Percentiles rank a stretch among this genome's conserved stretches.
Evolutionary conservation across 2,888 invertebrate species (phyloP).

Genomic region (Bembecia ichneumoniformis): DNA sequence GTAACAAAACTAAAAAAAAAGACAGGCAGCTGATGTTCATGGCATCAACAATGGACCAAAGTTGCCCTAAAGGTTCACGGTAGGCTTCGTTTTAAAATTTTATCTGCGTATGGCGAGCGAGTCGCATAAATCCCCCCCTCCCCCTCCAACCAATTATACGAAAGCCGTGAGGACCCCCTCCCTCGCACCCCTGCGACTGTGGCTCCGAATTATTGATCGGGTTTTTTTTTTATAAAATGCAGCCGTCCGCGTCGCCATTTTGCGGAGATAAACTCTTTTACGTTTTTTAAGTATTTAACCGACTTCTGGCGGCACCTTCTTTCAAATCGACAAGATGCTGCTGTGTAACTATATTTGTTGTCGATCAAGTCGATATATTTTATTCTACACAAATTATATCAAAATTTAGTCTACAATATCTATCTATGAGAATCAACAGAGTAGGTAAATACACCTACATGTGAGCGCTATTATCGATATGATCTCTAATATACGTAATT

Average conservation of each 20-base stretch:
- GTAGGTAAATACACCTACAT: too few species aligned
- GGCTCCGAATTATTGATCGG: constrained; percentile 57
- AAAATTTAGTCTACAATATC: too few species aligned
- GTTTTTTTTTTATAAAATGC: constrained; percentile 49
- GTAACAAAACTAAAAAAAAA: too few species aligned
- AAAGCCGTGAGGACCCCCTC: constrained; percentile 29
- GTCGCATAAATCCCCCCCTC: constrained; percentile 37
- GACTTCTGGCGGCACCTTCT: neutral
- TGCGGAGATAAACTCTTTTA: constrained; percentile 48
- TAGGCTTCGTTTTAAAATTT: constrained; percentile 21
- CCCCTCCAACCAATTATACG: constrained; percentile 50
- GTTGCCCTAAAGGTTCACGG: constrained; percentile 11
- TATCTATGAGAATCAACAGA: too few species aligned
- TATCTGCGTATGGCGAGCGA: constrained; percentile 23
- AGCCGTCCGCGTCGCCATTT: constrained; percentile 43
- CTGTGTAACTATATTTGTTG: too few species aligned
- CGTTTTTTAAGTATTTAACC: constrained; percentile 24
- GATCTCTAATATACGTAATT: too few species aligned
- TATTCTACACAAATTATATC: too few species aligned
- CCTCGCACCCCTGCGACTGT: constrained; percentile 22
- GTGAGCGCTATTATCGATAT: too few species aligned
- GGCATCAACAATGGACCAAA: neutral
- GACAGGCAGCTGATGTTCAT: too few species aligned
- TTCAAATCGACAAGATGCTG: too few species aligned
- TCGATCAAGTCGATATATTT: too few species aligned